These are phyloP conservation scores for Myotis myotis DNA, from an alignment of 2,797 vertebrate genomes.

Conservation along the genomic window DNA sequence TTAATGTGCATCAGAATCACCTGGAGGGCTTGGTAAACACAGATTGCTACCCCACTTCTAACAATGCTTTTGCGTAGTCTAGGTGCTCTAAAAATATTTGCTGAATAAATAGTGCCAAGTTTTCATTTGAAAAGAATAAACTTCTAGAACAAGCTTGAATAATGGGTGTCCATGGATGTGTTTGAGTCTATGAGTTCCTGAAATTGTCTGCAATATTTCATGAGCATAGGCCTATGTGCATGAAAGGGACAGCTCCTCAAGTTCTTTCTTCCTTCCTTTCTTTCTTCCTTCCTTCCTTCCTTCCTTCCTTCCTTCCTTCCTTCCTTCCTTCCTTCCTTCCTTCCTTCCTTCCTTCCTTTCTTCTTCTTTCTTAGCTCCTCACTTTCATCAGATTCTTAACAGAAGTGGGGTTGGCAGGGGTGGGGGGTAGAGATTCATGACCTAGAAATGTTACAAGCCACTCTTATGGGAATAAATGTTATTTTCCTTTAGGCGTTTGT, in stretches of 20 bases:
- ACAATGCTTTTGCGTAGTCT: not conserved
- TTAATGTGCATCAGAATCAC: not conserved
- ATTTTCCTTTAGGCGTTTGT: not conserved
- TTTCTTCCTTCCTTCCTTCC: too few species aligned
- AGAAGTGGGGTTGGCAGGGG: fast-evolving
- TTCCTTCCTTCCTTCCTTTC: too few species aligned
- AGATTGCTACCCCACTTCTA: not conserved
- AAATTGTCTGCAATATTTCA: not conserved
- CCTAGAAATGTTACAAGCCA: not conserved
- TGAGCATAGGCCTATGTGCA: fast-evolving
- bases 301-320: too few species aligned
- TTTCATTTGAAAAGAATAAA: constrained; percentile 33
- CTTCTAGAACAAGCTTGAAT: constrained; percentile 6
- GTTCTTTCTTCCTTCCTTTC: too few species aligned
- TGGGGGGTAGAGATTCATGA: not conserved
- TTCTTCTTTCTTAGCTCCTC: not conserved
- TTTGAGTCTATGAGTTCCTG: not conserved
- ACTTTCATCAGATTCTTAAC: not conserved
- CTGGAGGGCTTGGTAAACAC: not conserved
- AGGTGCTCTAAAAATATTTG: constrained; percentile 45
- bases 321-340: too few species aligned
- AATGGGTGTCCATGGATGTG: not conserved
- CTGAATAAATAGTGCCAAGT: not conserved
- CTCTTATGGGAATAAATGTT: not conserved
- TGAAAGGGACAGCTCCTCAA: not conserved